Evolutionary conservation across 2,113 vertebrate genomes (phyloP).

Genomic region (Leucoraja erinaceus): DNA sequence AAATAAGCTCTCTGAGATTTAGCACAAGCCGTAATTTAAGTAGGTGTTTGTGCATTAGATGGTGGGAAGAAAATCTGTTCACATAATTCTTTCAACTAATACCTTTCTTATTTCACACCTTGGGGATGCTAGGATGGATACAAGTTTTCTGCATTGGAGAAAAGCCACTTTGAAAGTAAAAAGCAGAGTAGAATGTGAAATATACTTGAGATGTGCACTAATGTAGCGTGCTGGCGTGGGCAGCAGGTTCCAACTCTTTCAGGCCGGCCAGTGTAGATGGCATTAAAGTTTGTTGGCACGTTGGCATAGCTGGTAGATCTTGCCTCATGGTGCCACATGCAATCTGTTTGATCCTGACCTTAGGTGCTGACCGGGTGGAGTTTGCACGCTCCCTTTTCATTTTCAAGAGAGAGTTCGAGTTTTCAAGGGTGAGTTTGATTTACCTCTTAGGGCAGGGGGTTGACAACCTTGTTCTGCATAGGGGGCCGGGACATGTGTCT

Average conservation of each 20-base stretch:
- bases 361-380: no score
- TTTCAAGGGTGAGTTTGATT: no score
- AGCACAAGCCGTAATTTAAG: slow-evolving; percentile 78
- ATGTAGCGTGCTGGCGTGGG: no score
- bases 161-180: slow-evolving; percentile 45
- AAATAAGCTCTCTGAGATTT: slow-evolving; percentile 72
- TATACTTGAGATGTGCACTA: slow-evolving; percentile 44
- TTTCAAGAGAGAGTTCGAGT: no score
- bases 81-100: slow-evolving; percentile 72
- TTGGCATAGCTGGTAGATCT: no score
- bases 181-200: slow-evolving; percentile 42
- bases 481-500: no score
- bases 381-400: no score
- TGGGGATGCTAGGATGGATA: slow-evolving; percentile 50
- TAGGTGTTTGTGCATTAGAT: slow-evolving; percentile 69
- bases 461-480: no score
- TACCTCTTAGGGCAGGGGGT: no score
- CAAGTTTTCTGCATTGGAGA: slow-evolving; percentile 55
- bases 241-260: neutral
- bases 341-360: no score
- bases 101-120: slow-evolving; percentile 61
- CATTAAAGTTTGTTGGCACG: neutral
- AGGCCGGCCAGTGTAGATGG: neutral
- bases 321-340: no score
- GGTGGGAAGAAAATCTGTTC: slow-evolving; percentile 70